Percentiles rank a stretch among this genome's conserved stretches.
Conservation (phyloP, 2,797 vertebrate species). For the Enteromius treurensis region DNA sequence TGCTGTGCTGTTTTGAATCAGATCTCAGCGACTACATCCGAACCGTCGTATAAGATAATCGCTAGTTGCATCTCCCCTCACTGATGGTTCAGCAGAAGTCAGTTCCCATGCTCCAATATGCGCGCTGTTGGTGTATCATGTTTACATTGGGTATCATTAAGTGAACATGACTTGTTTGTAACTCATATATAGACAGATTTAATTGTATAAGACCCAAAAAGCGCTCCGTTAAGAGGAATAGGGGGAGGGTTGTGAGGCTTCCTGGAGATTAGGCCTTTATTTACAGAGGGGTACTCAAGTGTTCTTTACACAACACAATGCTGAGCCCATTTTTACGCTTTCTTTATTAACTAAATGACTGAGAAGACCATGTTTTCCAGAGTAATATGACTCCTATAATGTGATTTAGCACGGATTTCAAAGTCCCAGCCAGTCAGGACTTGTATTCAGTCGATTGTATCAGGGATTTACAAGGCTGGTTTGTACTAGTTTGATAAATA, state of each 20-base stretch:
- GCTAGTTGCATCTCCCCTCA: slow-evolving; percentile 59
- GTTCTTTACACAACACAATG: slow-evolving; percentile 69
- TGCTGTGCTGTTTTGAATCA: slow-evolving; percentile 25
- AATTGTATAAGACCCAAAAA: slow-evolving; percentile 24
- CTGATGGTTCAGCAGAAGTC: slow-evolving; percentile 64
- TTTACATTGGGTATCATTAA: slow-evolving; percentile 63
- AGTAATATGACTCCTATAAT: slow-evolving; percentile 56
- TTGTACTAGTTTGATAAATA: slow-evolving; percentile 30
- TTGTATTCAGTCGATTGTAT: slow-evolving; percentile 11
- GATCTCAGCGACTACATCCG: slow-evolving; percentile 25
- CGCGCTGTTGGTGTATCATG: slow-evolving; percentile 50
- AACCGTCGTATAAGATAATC: slow-evolving; percentile 45
- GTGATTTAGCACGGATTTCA: slow-evolving; percentile 45
- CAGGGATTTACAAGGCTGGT: slow-evolving; percentile 16
- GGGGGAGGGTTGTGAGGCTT: slow-evolving; percentile 69
- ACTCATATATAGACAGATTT: slow-evolving; percentile 36
- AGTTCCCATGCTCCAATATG: slow-evolving; percentile 67
- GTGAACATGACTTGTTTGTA: slow-evolving; percentile 25
- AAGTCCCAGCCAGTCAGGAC: slow-evolving; percentile 30
- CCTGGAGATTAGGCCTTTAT: slow-evolving; percentile 75
- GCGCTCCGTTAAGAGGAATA: slow-evolving; percentile 25
- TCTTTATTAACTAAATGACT: slow-evolving; percentile 57
- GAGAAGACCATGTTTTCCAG: slow-evolving; percentile 48
- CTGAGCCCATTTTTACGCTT: slow-evolving; percentile 62
- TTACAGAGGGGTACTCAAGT: slow-evolving; percentile 72